Evolutionary conservation across 2,888 invertebrate species (phyloP).

Genomic region (Chloromyia formosa): DNA sequence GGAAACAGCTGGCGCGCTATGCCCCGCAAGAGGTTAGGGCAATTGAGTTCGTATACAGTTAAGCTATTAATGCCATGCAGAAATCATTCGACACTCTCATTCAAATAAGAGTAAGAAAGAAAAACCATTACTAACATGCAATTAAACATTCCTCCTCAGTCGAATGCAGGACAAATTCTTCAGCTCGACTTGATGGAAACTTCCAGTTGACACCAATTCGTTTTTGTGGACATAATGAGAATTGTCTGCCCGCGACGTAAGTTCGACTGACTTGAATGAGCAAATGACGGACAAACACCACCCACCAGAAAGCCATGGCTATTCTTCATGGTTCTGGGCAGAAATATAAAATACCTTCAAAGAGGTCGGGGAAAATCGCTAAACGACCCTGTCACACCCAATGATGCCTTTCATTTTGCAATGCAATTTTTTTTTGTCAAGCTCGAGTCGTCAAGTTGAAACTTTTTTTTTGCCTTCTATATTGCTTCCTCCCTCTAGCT

Average conservation of each 20-base stretch:
- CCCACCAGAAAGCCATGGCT: not conserved
- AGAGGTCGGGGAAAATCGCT: conserved; percentile 13
- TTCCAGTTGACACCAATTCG: not conserved
- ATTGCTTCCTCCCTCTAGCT: too few relatives aligned
- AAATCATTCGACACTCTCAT: too few relatives aligned
- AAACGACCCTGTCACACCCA: conserved; percentile 12
- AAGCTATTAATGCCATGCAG: too few relatives aligned
- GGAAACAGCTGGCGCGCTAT: too few relatives aligned
- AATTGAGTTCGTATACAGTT: too few relatives aligned
- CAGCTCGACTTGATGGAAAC: not conserved
- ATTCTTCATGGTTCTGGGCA: not conserved
- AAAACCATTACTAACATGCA: too few relatives aligned
- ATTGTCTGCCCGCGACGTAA: not conserved
- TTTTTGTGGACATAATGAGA: not conserved
- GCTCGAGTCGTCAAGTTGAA: too few relatives aligned
- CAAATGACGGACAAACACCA: not conserved
- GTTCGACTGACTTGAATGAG: not conserved
- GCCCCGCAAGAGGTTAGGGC: too few relatives aligned
- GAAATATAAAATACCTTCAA: conserved; percentile 1
- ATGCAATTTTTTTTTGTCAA: not conserved
- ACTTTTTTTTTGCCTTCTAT: too few relatives aligned
- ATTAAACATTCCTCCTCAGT: too few relatives aligned
- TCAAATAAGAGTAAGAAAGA: too few relatives aligned
- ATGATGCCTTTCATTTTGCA: not conserved
- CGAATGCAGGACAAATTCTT: too few relatives aligned